These are phyloP conservation scores for Drosophila antonietae DNA, from an alignment of 2,888 invertebrate genomes.

Conservation along the genomic window DNA sequence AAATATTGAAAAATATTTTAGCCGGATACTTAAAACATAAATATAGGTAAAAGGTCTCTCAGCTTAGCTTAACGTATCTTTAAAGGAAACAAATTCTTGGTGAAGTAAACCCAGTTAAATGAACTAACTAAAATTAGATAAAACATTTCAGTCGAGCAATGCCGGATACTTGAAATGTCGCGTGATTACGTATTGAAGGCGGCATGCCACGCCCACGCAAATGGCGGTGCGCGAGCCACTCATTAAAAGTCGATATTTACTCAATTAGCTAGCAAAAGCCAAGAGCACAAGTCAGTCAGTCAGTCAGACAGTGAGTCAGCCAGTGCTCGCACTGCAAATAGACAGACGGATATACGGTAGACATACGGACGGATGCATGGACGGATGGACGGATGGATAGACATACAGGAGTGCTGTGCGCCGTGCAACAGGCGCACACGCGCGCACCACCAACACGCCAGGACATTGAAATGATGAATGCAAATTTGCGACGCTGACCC, in stretches of 20 bases:
- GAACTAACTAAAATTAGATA: too few species aligned
- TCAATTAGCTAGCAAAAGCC: slow-evolving; percentile 33
- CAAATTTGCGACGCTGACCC: slow-evolving; percentile 48
- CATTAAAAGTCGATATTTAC: slow-evolving; percentile 47
- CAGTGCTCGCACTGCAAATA: background rate
- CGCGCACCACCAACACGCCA: slow-evolving; percentile 20
- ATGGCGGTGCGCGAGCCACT: slow-evolving; percentile 22
- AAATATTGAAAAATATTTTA: too few species aligned
- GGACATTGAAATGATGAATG: slow-evolving; percentile 47
- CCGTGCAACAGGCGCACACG: slow-evolving; percentile 25
- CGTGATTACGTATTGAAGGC: slow-evolving; percentile 1
- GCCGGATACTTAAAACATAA: too few species aligned
- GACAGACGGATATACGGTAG: background rate
- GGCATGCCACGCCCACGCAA: slow-evolving; percentile 15
- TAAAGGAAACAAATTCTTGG: too few species aligned
- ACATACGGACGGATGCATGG: too few species aligned
- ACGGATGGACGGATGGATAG: background rate
- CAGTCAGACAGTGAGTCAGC: background rate
- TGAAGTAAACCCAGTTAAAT: too few species aligned
- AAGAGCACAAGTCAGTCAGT: background rate
- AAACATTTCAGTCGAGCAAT: background rate
- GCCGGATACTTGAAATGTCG: background rate
- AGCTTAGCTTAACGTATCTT: too few species aligned
- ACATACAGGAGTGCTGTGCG: background rate
- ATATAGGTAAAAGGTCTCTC: too few species aligned